Percentiles rank a stretch among this genome's conserved stretches.
These are phyloP conservation scores for Melinopterus prodromus DNA, from an alignment of 2,888 invertebrate species.

Conservation along the genomic window DNA sequence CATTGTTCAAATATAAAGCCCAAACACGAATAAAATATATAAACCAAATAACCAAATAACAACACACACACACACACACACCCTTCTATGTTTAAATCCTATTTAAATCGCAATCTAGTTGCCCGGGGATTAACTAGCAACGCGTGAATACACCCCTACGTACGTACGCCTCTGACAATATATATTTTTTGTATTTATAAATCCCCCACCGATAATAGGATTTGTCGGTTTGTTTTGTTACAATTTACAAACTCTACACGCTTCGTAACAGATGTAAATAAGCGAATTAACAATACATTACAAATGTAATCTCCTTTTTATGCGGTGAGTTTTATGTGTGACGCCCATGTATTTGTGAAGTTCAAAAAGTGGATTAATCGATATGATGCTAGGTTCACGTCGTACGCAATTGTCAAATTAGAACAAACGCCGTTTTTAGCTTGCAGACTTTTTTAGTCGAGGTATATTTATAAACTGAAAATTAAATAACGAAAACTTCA, in stretches of 20 bases:
- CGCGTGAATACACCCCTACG: conserved; percentile 22
- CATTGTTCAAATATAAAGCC: not conserved
- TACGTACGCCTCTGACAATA: not conserved
- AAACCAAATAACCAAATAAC: not conserved
- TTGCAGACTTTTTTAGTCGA: no score
- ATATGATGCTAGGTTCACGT: no score
- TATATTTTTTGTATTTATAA: conserved; percentile 7
- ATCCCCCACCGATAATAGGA: conserved; percentile 15
- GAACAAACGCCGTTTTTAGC: no score
- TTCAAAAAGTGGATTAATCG: not conserved
- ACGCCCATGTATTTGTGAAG: not conserved
- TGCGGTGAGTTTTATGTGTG: conserved; percentile 6
- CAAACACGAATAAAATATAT: not conserved
- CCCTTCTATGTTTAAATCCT: not conserved
- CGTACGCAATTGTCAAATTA: no score
- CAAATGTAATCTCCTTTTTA: conserved; percentile 24
- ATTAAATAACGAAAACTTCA: no score
- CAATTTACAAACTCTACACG: conserved; percentile 18
- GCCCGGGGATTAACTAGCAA: not conserved
- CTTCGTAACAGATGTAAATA: conserved; percentile 14
- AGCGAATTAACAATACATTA: conserved; percentile 19
- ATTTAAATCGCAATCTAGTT: conserved; percentile 4
- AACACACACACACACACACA: not conserved
- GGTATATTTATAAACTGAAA: no score
- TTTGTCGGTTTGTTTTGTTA: conserved; percentile 21